Evolutionary conservation across 2,113 vertebrate species (phyloP), one percentile per base, ranked within the genome.

Genomic region (Hemiprocne comata): DNA sequence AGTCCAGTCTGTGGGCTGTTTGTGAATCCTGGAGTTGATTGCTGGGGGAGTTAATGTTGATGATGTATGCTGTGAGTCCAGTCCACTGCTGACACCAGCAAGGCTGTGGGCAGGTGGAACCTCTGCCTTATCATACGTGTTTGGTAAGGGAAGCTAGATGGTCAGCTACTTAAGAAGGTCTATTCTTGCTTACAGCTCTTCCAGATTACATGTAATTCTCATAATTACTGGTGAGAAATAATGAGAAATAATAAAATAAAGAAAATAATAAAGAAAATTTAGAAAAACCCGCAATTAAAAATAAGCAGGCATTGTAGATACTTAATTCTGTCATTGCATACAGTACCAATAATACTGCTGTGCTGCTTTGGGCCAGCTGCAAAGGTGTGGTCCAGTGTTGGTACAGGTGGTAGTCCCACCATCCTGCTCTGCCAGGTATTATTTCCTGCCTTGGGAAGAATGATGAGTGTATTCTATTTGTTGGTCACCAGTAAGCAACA

Each of bases 81-180:
- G 48, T 26, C 33, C 29, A 10, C 34, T 46, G 2, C 20, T 38
- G 64, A 77, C 2, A 1, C 7, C 38, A 46, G 51, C 51, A 66
- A 13, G 26, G 13, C 51, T 42, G 65, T 26, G 48, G 79, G 44
- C 36, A 57, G 42, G 29, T 85, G 14, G 29, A 79, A 46, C 31
- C 36, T 48, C n/a, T 33, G 15, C 18, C 26, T 80, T 60, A 31
- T 2, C 0, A 0, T 26, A 29, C 0, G 1, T 7, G 9, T 80
- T 78, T 70, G 73, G 65, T 60, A 34, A 55, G 34, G 48, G 33
- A 84, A 70, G 31, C 36, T 9, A 29, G 25, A 34, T 48, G 16
- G 44, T 64, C 57, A 55, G 40, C 65, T 65, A 33, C 42, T 78
- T 60, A 50, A 38, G 11, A 55, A 24, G 29, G 29, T 55, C 60